Evolutionary conservation across 2,888 invertebrate species (phyloP).

Genomic region (Esperia sulphurella): DNA sequence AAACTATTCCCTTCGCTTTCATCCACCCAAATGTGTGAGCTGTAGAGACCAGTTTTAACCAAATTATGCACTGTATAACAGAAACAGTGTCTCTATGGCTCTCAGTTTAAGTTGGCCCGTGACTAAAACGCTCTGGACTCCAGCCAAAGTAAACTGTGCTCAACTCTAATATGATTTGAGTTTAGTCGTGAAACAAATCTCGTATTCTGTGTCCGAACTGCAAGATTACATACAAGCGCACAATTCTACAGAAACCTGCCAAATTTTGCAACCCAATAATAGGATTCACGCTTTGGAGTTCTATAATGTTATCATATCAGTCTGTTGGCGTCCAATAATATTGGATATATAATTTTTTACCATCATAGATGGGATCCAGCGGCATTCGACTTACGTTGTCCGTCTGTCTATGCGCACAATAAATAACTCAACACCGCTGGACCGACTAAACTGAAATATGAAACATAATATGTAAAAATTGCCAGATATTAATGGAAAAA

Average conservation of each 20-base stretch:
- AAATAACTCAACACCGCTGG: too few species aligned
- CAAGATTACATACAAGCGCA: slow-evolving; percentile 23
- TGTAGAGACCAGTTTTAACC: slow-evolving; percentile 15
- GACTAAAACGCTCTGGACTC: slow-evolving; percentile 48
- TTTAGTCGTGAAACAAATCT: slow-evolving; percentile 60
- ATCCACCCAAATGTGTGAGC: background rate
- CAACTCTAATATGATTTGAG: slow-evolving; percentile 65
- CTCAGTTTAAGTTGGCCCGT: slow-evolving; percentile 20
- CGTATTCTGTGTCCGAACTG: slow-evolving; percentile 27
- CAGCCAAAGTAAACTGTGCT: slow-evolving; percentile 59
- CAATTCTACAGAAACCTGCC: slow-evolving; percentile 6
- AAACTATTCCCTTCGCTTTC: background rate
- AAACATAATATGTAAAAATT: too few species aligned
- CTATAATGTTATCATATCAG: background rate
- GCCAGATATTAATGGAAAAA: too few species aligned
- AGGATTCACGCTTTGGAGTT: background rate
- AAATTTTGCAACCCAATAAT: slow-evolving; percentile 1
- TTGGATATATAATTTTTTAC: too few species aligned
- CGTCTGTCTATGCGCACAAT: too few species aligned
- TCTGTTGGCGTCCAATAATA: too few species aligned
- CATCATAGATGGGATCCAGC: too few species aligned
- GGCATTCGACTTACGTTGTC: too few species aligned
- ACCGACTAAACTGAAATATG: too few species aligned
- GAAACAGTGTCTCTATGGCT: slow-evolving; percentile 8
- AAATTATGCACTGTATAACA: slow-evolving; percentile 15